Base-by-base conservation (phyloP, 2,113 vertebrate species). In the Mugil cephalus region DNA sequence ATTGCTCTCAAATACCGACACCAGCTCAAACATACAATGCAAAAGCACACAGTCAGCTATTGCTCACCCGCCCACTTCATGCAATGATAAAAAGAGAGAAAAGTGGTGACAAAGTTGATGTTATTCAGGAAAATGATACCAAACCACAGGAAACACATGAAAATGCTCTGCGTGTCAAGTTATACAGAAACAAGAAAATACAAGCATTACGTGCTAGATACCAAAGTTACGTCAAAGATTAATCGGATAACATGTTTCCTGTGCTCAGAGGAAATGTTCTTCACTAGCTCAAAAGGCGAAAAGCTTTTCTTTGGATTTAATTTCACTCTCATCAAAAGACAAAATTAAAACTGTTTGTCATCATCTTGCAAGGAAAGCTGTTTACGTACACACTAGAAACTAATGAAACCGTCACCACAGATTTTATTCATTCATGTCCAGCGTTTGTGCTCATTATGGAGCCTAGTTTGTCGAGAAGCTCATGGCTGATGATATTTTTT, bases 191-290 rank as follows among this genome's bases (percentile, higher is more conserved):
- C 2, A 2, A 30, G 2, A 30, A 30, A 30, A 30, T 5, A 30
- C 24, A 30, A 34, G 48, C 1, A 9, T 24, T n/a, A n/a, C 58
- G 53, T 45, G 24, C 14, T 18, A 14, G 50, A 43, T 17, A 56
- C 11, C 21, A 52, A 58, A 53, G 15, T 10, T 43, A 17, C 18
- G 66, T 74, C 52, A 35, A 19, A 52, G 54, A 75, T 12, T 38
- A 13, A 46, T 75, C 45, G 64, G 18, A n/a, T 8, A 4, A 10
- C 63, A 10, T 13, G 15, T 24, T 76, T 83, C 64, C 72, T 77
- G 24, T 30, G 69, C 4, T 42, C n/a, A 18, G 10, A 10, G 13
- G 1, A 45, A 36, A 18, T 17, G 43, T 8, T 2, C 14, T 64
- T 79, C 14, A 38, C 3, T 7, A 18, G 14, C 11, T 12, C 8